These are phyloP conservation scores for Hypanus sabinus DNA, from an alignment of 2,113 vertebrate genomes.

Conservation along the genomic window DNA sequence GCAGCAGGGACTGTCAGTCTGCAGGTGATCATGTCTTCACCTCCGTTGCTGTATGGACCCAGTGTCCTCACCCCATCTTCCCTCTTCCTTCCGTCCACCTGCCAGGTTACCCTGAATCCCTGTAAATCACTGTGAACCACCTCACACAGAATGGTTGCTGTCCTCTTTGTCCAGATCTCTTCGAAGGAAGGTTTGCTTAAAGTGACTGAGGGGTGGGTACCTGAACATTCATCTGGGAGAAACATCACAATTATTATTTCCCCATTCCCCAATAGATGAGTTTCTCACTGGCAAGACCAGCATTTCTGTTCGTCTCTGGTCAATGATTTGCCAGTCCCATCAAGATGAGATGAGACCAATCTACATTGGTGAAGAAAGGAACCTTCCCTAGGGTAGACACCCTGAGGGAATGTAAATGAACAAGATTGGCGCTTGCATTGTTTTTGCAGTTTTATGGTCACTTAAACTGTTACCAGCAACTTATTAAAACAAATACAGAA, in stretches of 20 bases:
- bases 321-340: not conserved
- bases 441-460: no score
- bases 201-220: not conserved
- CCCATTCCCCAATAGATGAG: not conserved
- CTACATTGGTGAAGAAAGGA: not conserved
- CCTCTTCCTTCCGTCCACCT: not conserved
- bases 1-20: not conserved
- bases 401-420: no score
- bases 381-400: not conserved
- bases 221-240: not conserved
- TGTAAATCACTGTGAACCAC: not conserved
- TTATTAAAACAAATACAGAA: no score
- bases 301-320: not conserved
- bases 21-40: not conserved
- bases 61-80: not conserved
- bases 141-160: not conserved
- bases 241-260: not conserved
- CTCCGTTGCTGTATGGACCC: not conserved
- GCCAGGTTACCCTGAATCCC: not conserved
- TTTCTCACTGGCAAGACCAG: not conserved
- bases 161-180: constrained; percentile 9
- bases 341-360: not conserved
- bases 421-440: no score
- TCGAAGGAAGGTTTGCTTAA: not conserved
- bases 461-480: no score